These are phyloP conservation scores for Lepidonotus clava DNA, from an alignment of 2,888 invertebrate species.

Conservation along the genomic window DNA sequence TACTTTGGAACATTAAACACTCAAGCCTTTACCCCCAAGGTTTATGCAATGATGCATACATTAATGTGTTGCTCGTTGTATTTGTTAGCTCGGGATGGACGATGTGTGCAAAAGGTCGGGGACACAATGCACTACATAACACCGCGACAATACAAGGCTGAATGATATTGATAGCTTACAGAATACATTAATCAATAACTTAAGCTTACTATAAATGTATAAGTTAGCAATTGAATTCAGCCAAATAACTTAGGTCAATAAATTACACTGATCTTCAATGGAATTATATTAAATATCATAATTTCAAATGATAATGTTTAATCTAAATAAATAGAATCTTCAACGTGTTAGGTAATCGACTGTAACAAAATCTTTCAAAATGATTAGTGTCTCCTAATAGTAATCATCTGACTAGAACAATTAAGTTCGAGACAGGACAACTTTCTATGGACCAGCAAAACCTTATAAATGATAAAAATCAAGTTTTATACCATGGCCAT, in stretches of 20 bases:
- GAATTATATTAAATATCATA: background rate
- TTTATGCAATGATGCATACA: no score
- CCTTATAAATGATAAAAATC: conserved; percentile 18
- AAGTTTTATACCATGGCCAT: background rate
- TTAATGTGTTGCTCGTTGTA: background rate
- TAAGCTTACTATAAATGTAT: background rate
- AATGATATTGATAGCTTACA: background rate
- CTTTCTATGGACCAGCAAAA: background rate
- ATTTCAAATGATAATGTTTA: background rate
- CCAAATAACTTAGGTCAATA: conserved; percentile 22
- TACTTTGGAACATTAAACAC: no score
- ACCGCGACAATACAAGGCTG: background rate
- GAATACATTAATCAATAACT: conserved; percentile 22
- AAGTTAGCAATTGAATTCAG: conserved; percentile 17
- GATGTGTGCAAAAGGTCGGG: conserved; percentile 23
- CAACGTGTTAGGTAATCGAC: background rate
- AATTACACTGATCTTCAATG: background rate
- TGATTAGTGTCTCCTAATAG: no score
- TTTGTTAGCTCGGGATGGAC: background rate
- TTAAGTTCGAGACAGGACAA: conserved; percentile 17
- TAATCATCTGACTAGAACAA: background rate
- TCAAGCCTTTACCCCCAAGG: no score
- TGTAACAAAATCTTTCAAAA: no score
- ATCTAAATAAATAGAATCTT: background rate
- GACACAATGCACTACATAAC: background rate